Evolutionary conservation across 2,113 vertebrate species (phyloP), one percentile per base, ranked within the genome.

Genomic region (Neomonachus schauinslandi): DNA sequence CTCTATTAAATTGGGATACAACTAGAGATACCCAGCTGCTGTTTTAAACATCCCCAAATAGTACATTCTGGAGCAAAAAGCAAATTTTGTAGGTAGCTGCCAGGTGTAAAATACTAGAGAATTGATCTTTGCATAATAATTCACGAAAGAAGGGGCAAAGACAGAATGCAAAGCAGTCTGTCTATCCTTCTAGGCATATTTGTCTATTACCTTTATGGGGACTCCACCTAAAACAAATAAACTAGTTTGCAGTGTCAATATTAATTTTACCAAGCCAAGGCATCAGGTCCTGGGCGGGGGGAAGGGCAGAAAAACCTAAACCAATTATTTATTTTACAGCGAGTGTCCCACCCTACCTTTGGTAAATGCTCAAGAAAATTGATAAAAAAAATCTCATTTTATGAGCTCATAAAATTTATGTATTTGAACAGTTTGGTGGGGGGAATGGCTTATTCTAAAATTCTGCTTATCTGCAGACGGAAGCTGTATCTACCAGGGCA

Each of bases 241-340:
- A 72, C 77, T 53, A 86, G 12, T 55, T 87, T 97, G 96, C 76
- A 89, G 39, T 39, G 94, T 94, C 82, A 81, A 67, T 57, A 94
- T 95, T 95, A 97, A 97, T 94, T 87, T 95, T 61, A 89, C 91
- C 18, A 87, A 85, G 10, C 15, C 19, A 89, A 65, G 77, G 31
- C 57, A 76, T 26, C 22, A 46, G 42, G 19, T 93, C n/a, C 65
- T 33, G 39, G 22, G 22, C 0, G 1, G 7, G 21, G 5, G 71
- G 22, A 14, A 18, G 69, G 26, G 46, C 46, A 93, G 57, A 15
- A 85, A 84, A 93, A 36, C 36, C 65, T 79, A 59, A 79, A 86
- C 69, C 57, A 31, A 39, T 11, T 55, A 26, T 39, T 98, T 96
- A 82, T 69, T 55, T 96, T 95, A 83, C 28, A 72, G 63, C 28